Conservation (phyloP, 2,888 invertebrate genomes). For the Hydrotaea cyrtoneurina region DNA sequence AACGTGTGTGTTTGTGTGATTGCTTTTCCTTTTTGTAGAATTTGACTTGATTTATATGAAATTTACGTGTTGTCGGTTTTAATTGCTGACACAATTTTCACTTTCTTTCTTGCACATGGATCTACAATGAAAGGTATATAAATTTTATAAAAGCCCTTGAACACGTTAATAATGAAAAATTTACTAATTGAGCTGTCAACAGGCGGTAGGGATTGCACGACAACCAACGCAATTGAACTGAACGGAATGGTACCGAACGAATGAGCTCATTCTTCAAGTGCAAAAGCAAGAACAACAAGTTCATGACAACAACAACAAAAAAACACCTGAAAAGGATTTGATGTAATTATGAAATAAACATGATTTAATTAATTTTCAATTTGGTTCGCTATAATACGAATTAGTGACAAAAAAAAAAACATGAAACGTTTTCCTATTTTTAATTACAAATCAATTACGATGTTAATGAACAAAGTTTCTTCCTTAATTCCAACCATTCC, state of each 20-base stretch:
- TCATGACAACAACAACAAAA: background rate
- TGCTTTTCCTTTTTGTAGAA: background rate
- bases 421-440: background rate
- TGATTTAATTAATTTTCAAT: conserved; percentile 29
- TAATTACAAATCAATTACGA: conserved; percentile 21
- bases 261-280: background rate
- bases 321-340: background rate
- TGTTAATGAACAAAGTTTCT: background rate
- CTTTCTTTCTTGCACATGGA: conserved; percentile 17
- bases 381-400: background rate
- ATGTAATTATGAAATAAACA: conserved; percentile 20
- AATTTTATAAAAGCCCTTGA: conserved; percentile 41
- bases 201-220: conserved; percentile 39
- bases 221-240: conserved; percentile 35
- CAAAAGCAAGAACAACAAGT: background rate
- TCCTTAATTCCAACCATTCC: background rate
- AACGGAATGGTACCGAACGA: background rate
- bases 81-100: conserved; percentile 48
- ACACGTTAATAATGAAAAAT: conserved; percentile 55
- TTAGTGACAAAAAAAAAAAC: background rate
- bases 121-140: conserved; percentile 11
- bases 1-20: no score
- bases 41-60: conserved; percentile 45
- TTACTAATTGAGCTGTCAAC: conserved; percentile 64
- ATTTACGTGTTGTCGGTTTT: conserved; percentile 55